Base-by-base conservation (phyloP, 2,113 vertebrate species). In the Oxygymnocypris stewartii region DNA sequence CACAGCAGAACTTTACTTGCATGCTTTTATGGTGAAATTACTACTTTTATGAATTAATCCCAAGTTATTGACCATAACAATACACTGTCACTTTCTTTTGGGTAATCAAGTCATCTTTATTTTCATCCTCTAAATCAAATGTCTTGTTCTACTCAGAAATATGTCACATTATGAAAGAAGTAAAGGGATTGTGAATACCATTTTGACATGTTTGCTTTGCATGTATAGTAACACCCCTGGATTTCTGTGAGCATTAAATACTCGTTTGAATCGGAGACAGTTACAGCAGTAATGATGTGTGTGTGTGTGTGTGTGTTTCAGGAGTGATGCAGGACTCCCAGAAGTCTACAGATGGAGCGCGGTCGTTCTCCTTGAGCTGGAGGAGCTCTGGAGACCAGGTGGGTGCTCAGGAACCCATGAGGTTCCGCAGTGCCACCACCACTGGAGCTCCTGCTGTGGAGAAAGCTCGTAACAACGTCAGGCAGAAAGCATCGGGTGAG, bases 311-410 rank as follows among this genome's bases (percentile, higher is more conserved):
- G 4, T 90, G 35, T 86, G 9, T 31, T 20, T 87, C 91, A 99
- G 98, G 97, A 84, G 96, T 94, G 75, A 79, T 94, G 91, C 93
- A 93, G 71, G 97, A 98, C 88, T 92, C 95, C 88, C 97, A 97
- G 89, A 99, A 97, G 91, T 92, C 95, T 44, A 91, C 95, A 59
- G 93, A 95, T 0, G 96, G 96, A 23, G 96, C 96, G 7, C 96
- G 97, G 47, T 97, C 97, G 1, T 99, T 99, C 93, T 99, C 98
- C n/a, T 92, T 99, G 85, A 99, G 97, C 90, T 98, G 97, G 98
- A 96, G 95, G 85, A 97, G 95, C 90, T 96, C 97, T 28, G 96
- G 95, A 16, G 97, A 97, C 18, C 92, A 92, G 65, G 83, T 88
- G 6, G 92, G 90, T 18, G 89, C 94, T 84, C 94, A 96, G 44